Conservation (phyloP, 2,888 invertebrate genomes). For the Pycnomerus fuliginosus region DNA sequence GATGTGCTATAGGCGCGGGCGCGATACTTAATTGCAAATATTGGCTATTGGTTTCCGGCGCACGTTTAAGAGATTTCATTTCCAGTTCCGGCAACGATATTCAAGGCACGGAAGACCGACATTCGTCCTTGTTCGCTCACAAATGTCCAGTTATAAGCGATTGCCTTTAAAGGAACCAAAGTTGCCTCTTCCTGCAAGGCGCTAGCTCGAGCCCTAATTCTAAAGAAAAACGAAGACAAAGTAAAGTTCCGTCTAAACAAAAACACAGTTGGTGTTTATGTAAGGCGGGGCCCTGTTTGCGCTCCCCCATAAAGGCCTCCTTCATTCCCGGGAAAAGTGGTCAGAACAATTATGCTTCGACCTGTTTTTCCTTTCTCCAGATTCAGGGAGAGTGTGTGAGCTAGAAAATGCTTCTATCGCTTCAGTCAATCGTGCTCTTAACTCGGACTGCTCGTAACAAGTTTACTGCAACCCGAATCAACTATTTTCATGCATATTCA, state of each 20-base stretch:
- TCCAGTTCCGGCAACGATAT: constrained; percentile 40
- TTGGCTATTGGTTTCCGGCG: constrained; percentile 41
- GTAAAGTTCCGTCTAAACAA: constrained; percentile 37
- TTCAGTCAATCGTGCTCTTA: constrained; percentile 31
- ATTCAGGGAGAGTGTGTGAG: constrained; percentile 26
- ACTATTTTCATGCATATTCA: constrained; percentile 24
- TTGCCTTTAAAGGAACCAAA: constrained; percentile 37
- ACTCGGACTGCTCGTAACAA: constrained; percentile 26
- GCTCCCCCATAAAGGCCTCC: constrained; percentile 29
- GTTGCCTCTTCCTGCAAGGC: constrained; percentile 21
- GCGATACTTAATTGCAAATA: constrained; percentile 32
- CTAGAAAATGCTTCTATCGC: constrained; percentile 29
- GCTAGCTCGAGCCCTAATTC: constrained; percentile 29
- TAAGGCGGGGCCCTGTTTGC: constrained; percentile 36
- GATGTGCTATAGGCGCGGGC: constrained; percentile 14
- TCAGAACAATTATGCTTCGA: constrained; percentile 39
- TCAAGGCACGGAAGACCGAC: constrained; percentile 41
- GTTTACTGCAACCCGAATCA: constrained; percentile 23
- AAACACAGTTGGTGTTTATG: constrained; percentile 43
- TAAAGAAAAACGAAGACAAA: constrained; percentile 36
- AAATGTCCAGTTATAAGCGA: constrained; percentile 45
- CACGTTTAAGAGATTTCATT: constrained; percentile 47
- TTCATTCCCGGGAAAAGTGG: constrained; percentile 33
- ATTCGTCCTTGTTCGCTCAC: constrained; percentile 40
- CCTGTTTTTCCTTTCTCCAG: constrained; percentile 34